These are phyloP conservation scores for Xenopus tropicalis DNA, from an alignment of 2,113 vertebrate genomes.

Conservation along the genomic window UCB_Xtro_10.0 CM004446.2:70933001-70933500, in stretches of 20 bases:
- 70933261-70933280: constrained; percentile 30
- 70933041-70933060: not conserved
- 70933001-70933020: not conserved
- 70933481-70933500: not conserved
- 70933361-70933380: not conserved
- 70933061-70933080: not conserved
- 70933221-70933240: not conserved
- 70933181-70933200: not conserved
- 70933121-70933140: not conserved
- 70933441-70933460: not conserved
- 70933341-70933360: not conserved
- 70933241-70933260: constrained; percentile 12
- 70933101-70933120: not conserved
- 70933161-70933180: not conserved
- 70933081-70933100: not conserved
- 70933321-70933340: not conserved
- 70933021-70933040: not conserved
- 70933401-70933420: not conserved
- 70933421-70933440: not conserved
- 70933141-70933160: not conserved
- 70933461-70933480: not conserved
- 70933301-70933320: constrained; percentile 22
- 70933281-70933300: not conserved
- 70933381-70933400: constrained; percentile 8
- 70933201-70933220: not conserved